Percentiles rank a stretch among this genome's conserved stretches.
Conservation (phyloP, 2,113 vertebrate genomes). For the Solea solea region DNA sequence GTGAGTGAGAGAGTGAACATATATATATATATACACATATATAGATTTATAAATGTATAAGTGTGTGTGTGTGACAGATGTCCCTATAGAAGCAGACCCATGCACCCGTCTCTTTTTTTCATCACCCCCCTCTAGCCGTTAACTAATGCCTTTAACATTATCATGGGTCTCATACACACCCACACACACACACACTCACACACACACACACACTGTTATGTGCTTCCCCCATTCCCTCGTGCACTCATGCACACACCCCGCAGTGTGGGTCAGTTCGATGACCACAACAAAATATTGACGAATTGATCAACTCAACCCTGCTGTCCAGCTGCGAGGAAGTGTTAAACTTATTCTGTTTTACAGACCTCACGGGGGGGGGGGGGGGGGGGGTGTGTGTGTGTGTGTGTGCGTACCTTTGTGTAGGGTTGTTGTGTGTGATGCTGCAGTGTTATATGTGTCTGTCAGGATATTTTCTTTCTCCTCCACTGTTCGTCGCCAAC, state of each 20-base stretch:
- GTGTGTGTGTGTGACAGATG: slow-evolving; percentile 9
- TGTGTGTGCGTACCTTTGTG: slow-evolving; percentile 11
- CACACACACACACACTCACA: slow-evolving; percentile 23
- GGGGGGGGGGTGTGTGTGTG: slow-evolving; percentile 12
- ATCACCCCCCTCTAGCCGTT: slow-evolving; percentile 45
- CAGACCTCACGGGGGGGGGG: slow-evolving; percentile 32
- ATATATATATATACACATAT: too few species aligned
- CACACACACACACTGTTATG: background rate
- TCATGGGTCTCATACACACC: slow-evolving; percentile 13
- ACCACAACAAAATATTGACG: slow-evolving; percentile 67
- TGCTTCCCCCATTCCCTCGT: background rate
- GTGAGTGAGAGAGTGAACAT: slow-evolving; percentile 24
- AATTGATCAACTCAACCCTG: slow-evolving; percentile 67
- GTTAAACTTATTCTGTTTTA: slow-evolving; percentile 60
- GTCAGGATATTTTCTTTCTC: slow-evolving; percentile 19
- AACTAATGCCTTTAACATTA: slow-evolving; percentile 27
- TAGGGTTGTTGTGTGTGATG: slow-evolving; percentile 4
- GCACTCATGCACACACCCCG: slow-evolving; percentile 30
- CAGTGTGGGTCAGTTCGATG: slow-evolving; percentile 39
- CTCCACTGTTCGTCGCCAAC: slow-evolving; percentile 19
- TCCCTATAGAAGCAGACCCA: slow-evolving; percentile 31
- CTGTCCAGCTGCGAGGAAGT: slow-evolving; percentile 65
- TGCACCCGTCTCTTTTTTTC: slow-evolving; percentile 23
- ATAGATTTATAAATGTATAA: background rate
- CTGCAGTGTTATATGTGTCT: slow-evolving; percentile 11